Percentiles rank a stretch among this genome's conserved stretches.
phyloP scores from a whole-genome alignment of 2,797 vertebrate genomes.

The Hyperoplus lanceolatus region DNA sequence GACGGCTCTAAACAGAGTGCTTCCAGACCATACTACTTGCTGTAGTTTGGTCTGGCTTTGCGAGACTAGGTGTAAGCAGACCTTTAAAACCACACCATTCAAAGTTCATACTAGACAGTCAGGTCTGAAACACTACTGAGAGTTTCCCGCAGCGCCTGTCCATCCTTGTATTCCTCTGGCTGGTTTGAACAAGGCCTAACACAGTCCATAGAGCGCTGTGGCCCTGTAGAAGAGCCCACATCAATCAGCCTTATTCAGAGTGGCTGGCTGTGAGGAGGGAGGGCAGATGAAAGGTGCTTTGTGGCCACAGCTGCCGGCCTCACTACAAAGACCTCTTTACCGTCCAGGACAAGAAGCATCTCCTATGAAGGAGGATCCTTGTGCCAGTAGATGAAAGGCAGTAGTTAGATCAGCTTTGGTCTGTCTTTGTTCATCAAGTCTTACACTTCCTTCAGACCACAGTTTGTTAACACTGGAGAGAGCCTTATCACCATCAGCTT shows the following conservation, averaged over 20 bases:
- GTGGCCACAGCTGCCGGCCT: constrained; percentile 80
- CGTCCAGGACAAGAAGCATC: constrained; percentile 66
- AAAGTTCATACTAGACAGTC: neutral
- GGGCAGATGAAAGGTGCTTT: constrained; percentile 75
- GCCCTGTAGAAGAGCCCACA: constrained; percentile 69
- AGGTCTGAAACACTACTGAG: neutral
- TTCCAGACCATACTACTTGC: too few species aligned
- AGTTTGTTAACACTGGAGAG: constrained; percentile 32
- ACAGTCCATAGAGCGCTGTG: constrained; percentile 68
- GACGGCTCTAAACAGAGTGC: too few species aligned
- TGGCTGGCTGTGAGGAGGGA: constrained; percentile 54
- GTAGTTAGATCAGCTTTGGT: constrained; percentile 36
- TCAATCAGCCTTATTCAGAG: constrained; percentile 79
- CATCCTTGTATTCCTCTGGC: constrained; percentile 54
- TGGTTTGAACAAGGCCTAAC: constrained; percentile 77
- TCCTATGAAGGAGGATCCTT: constrained; percentile 73
- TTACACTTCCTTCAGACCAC: constrained; percentile 16
- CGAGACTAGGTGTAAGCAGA: too few species aligned
- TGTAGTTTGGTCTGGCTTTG: too few species aligned
- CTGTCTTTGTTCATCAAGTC: constrained; percentile 15
- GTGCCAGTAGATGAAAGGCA: constrained; percentile 46
- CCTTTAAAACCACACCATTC: neutral
- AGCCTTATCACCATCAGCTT: constrained; percentile 18
- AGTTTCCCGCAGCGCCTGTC: constrained; percentile 26
- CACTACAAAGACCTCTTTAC: constrained; percentile 74